Conservation (phyloP, 2,113 vertebrate species). For the Crotophaga sulcirostris region DNA sequence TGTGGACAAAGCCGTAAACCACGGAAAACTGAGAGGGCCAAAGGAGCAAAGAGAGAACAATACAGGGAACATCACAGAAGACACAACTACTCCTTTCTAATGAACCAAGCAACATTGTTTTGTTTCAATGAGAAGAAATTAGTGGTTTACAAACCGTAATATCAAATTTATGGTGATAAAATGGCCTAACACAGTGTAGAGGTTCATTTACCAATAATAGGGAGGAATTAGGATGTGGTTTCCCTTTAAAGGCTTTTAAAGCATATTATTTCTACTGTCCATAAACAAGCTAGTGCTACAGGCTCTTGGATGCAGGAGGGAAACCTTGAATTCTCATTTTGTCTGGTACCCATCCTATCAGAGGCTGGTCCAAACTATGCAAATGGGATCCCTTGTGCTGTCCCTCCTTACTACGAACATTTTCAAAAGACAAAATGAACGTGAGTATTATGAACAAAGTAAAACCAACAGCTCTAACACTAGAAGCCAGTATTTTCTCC, state of each 20-base stretch:
- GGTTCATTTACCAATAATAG: not conserved
- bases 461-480: not conserved
- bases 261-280: not conserved
- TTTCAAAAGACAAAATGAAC: not conserved
- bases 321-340: not conserved
- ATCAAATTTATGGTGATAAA: not conserved
- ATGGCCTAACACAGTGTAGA: not conserved
- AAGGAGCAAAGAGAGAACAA: not conserved
- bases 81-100: not conserved
- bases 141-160: not conserved
- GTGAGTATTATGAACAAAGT: not conserved
- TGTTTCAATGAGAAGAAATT: not conserved
- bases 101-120: accelerated
- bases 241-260: not conserved
- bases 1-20: not conserved
- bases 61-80: not conserved
- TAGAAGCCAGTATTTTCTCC: not conserved
- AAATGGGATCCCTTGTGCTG: not conserved
- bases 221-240: not conserved
- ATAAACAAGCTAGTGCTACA: not conserved
- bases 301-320: not conserved
- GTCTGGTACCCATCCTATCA: not conserved
- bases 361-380: not conserved
- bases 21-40: not conserved
- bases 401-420: not conserved